Base-by-base conservation (phyloP, 2,113 vertebrate genomes). In the Chlorodrepanis virens region DNA sequence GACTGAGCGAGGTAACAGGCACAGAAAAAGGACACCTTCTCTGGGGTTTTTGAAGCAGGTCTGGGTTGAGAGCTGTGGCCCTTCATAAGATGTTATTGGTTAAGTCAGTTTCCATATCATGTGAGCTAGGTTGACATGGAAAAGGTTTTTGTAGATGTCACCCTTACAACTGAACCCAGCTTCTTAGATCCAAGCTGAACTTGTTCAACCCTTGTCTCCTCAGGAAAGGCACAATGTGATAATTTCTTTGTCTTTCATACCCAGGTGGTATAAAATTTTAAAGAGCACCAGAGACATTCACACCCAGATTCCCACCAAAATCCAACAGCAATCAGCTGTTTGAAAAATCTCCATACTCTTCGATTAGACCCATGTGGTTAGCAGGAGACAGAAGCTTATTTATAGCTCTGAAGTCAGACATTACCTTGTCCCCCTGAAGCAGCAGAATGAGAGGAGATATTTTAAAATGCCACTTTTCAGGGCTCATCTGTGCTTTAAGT, bases 401-500 rank as follows among this genome's bases (percentile, higher is more conserved):
- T 75, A 94, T 39, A 75, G 69, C 69, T 86, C 56, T 77, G 16
- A 84, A 89, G 74, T 71, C 91, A 89, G 83, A 84, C 25, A 35
- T 57, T 88, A 74, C 37, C 19, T 64, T 9, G 37, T 71, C 52
- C 72, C 83, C 72, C 53, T 57, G 82, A 93, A 93, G 90, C 77
- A 90, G 63, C 63, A 84, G 72, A 83, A 88, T 33, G 45, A 95
- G 37, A 87, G 33, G 56, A 69, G 37, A 49, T 81, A 65, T 50
- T 94, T 96, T 78, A 78, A 94, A 86, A 90, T 45, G 57, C 24
- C 57, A 81, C 72, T 89, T 81, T 83, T 76, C 93, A 57, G 76
- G 84, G 44, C 31, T 71, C 68, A 86, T 67, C 72, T 37, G 27
- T 68, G 57, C 52, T 77, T 78, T 42, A 65, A 64, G 76, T 78